phyloP scores from a whole-genome alignment of 2,888 invertebrate genomes.

The Scaptomyza flava region DNA sequence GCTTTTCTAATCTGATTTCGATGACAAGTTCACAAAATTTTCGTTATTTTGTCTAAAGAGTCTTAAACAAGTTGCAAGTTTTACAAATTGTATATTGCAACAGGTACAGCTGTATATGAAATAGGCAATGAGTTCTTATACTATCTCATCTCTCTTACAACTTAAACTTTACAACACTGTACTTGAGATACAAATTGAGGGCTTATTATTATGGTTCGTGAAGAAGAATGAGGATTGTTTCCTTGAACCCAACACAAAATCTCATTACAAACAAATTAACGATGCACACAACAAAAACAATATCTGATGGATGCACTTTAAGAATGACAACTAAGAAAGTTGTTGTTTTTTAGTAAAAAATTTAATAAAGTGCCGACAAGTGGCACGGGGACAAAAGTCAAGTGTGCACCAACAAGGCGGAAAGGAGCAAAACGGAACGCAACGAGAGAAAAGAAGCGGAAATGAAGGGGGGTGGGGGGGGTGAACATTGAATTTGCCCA shows the following conservation, averaged over 20 bases:
- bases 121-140: no score
- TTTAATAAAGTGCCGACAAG: constrained; percentile 21
- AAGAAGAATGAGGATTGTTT: neutral
- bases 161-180: neutral
- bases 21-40: no score
- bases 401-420: neutral
- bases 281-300: neutral
- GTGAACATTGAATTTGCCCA: neutral
- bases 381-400: constrained; percentile 6
- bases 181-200: neutral
- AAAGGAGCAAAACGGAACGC: neutral
- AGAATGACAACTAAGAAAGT: neutral
- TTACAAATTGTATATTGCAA: no score
- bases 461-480: no score
- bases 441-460: neutral
- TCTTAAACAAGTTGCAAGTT: no score
- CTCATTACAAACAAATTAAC: constrained; percentile 2
- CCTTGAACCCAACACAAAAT: neutral
- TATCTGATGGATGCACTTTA: neutral
- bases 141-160: neutral
- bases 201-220: neutral
- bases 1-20: no score
- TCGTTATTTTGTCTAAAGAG: no score
- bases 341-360: neutral
- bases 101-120: no score